A percentile compares a stretch with the other conserved stretches of the same genome.
Evolutionary conservation across 2,113 vertebrate species (phyloP).

Genomic region (Ammodytes marinus): DNA sequence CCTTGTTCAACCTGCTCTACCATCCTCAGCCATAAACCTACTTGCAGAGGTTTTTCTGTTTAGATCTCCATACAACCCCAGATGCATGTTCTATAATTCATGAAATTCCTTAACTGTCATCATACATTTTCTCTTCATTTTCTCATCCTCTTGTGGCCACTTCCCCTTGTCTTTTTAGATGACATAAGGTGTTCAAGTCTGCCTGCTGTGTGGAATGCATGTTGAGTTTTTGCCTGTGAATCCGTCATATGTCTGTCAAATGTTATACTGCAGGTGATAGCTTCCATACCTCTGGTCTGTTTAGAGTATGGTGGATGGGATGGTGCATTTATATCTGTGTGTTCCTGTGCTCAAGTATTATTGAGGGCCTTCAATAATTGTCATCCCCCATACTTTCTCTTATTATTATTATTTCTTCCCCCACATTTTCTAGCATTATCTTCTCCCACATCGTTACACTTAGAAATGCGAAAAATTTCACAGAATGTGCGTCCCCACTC

Average conservation of each 20-base stretch:
- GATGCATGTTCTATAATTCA: neutral
- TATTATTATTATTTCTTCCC: too few species aligned
- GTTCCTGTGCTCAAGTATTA: too few species aligned
- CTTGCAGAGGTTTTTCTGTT: neutral
- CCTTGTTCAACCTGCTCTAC: neutral
- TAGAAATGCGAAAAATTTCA: too few species aligned
- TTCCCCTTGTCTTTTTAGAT: neutral
- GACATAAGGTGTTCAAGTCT: slow-evolving; percentile 8
- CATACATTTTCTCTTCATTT: neutral
- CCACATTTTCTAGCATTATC: too few species aligned
- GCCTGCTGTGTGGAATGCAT: neutral
- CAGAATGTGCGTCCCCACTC: too few species aligned
- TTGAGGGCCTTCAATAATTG: too few species aligned
- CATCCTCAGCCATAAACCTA: neutral
- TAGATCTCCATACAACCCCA: neutral
- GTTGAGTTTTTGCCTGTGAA: neutral
- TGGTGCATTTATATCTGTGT: neutral
- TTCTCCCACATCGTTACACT: too few species aligned
- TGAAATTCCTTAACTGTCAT: neutral
- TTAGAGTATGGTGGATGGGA: neutral
- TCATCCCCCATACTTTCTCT: too few species aligned
- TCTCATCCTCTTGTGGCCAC: neutral
- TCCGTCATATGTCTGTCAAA: slow-evolving; percentile 7
- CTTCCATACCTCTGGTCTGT: neutral
- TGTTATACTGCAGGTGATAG: slow-evolving; percentile 1